These are phyloP conservation scores for Araneus ventricosus DNA, from an alignment of 1,140 invertebrate species.

Conservation along the genomic window DNA sequence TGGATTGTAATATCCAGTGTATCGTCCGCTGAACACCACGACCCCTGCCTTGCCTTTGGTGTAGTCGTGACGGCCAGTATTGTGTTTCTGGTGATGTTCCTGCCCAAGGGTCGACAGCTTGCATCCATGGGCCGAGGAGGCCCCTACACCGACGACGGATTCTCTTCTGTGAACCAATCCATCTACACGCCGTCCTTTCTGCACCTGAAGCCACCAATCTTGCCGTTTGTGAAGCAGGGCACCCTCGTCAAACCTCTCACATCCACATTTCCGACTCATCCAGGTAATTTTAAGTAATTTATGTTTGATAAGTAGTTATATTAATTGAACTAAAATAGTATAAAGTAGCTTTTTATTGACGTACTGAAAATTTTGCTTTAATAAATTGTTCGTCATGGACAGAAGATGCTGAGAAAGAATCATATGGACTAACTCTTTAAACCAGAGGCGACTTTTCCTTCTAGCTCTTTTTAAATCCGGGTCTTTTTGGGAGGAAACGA, in stretches of 20 bases:
- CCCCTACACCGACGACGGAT: conserved; percentile 88
- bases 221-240: conserved; percentile 63
- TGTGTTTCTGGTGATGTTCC: conserved; percentile 95
- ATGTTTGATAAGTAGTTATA: too few species aligned
- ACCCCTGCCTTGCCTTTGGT: conserved; percentile 93
- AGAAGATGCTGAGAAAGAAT: too few species aligned
- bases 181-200: conserved; percentile 94
- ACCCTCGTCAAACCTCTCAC: conserved; percentile 72
- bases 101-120: conserved; percentile 89
- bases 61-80: conserved; percentile 89
- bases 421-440: too few species aligned
- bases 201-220: conserved; percentile 88
- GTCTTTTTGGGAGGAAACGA: too few species aligned
- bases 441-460: too few species aligned
- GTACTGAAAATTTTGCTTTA: too few species aligned
- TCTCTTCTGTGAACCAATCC: conserved; percentile 84
- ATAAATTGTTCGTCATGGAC: too few species aligned
- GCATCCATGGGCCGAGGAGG: conserved; percentile 92
- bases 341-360: too few species aligned
- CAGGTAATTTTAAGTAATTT: conserved; percentile 49
- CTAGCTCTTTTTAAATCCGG: too few species aligned
- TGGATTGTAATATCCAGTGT: conserved; percentile 87
- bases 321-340: too few species aligned
- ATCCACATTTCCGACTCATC: conserved; percentile 65
- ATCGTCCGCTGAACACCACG: conserved; percentile 84